Evolutionary conservation across 2,888 invertebrate genomes (phyloP).

Genomic region (Apocheima hispidaria): DNA sequence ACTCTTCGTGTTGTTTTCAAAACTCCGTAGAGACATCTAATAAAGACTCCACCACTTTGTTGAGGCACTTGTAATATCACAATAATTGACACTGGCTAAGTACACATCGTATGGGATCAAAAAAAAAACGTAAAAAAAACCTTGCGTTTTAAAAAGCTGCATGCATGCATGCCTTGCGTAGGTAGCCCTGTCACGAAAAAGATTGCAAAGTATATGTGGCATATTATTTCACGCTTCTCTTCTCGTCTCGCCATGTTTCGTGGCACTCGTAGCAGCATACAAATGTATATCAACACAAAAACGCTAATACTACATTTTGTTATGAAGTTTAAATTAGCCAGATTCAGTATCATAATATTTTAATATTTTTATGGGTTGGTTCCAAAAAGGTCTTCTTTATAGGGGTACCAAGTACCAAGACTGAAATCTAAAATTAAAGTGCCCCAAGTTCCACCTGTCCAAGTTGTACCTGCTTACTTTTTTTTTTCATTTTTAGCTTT

Average conservation of each 20-base stretch:
- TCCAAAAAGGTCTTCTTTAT: constrained; percentile 6
- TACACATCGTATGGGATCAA: no score
- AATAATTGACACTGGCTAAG: no score
- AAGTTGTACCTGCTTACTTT: no score
- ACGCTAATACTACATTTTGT: not conserved
- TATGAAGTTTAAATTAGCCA: constrained; percentile 16
- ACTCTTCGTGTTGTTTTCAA: no score
- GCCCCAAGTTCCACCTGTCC: no score
- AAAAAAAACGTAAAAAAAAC: not conserved
- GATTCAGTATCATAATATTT: not conserved
- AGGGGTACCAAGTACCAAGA: constrained; percentile 8
- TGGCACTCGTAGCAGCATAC: constrained; percentile 6
- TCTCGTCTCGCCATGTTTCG: constrained; percentile 32
- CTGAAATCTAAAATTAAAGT: no score
- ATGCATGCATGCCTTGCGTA: not conserved
- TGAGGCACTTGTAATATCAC: no score
- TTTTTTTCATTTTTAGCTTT: no score
- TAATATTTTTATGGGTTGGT: constrained; percentile 4
- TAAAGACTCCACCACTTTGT: no score
- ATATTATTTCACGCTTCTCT: constrained; percentile 43
- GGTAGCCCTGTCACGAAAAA: constrained; percentile 4
- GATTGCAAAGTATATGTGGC: constrained; percentile 34
- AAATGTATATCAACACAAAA: no score
- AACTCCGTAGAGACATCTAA: no score
- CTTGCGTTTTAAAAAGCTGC: not conserved